Percentiles rank a stretch among this genome's conserved stretches.
Evolutionary conservation across 2,113 vertebrate genomes (phyloP).

Genomic region (Bubo bubo): DNA sequence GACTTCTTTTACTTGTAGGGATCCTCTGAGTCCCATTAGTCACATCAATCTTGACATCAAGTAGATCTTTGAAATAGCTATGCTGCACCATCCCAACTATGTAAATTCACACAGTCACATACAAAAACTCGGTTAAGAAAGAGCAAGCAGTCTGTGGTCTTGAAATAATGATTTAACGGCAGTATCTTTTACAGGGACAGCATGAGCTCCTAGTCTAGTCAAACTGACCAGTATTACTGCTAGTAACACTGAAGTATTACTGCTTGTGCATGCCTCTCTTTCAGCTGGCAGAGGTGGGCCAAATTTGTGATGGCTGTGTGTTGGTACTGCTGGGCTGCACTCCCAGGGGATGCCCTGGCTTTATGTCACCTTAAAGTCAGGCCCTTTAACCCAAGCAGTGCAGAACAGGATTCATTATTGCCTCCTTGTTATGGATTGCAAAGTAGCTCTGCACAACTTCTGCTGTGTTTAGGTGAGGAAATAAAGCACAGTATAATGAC

Average conservation of each 20-base stretch:
- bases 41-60: conserved; percentile 19
- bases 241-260: neutral
- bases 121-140: neutral
- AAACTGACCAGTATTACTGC: neutral
- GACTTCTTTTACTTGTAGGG: neutral
- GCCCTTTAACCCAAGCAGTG: neutral
- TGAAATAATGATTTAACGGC: neutral
- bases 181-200: neutral
- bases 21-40: conserved; percentile 30
- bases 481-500: neutral
- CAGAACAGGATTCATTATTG: neutral
- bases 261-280: neutral
- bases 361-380: neutral
- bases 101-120: neutral
- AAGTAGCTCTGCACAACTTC: neutral
- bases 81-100: neutral
- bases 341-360: neutral
- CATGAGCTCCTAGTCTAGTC: neutral
- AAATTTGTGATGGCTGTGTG: neutral
- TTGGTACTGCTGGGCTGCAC: neutral
- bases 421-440: neutral
- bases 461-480: neutral
- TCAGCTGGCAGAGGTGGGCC: neutral
- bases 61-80: conserved; percentile 48
- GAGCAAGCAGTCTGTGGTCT: neutral